Evolutionary conservation across 2,888 invertebrate species (phyloP).

Genomic region (Rotaria macrura): DNA sequence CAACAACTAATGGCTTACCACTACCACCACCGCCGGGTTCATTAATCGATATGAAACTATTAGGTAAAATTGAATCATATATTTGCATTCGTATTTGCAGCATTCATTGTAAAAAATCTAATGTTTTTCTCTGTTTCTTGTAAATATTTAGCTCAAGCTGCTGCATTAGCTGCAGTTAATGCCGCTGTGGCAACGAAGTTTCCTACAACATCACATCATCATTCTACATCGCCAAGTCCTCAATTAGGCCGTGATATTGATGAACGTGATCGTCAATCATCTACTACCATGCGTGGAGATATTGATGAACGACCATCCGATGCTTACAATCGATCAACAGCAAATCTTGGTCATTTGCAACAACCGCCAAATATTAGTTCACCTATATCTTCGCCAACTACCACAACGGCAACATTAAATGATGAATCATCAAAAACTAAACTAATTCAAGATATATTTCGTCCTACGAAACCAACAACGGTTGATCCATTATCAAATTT

Average conservation of each 20-base stretch:
- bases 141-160: not conserved
- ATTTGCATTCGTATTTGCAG: too few relatives aligned
- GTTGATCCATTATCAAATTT: not conserved
- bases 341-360: not conserved
- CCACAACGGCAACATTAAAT: not conserved
- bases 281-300: not conserved
- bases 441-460: not conserved
- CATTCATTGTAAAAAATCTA: too few relatives aligned
- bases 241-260: not conserved
- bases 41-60: not conserved
- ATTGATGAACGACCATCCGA: slow-evolving; percentile 1
- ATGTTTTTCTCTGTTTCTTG: not conserved
- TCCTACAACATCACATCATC: not conserved
- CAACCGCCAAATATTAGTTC: not conserved
- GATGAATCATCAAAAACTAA: not conserved
- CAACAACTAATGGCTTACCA: not conserved
- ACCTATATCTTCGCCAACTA: not conserved
- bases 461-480: not conserved
- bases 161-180: not conserved
- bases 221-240: not conserved
- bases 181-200: not conserved
- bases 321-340: not conserved
- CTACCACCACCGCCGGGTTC: not conserved
- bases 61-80: not conserved
- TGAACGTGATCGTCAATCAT: slow-evolving; percentile 7